phyloP scores from a whole-genome alignment of 2,888 invertebrate genomes.

The Ecliptopera silaceata region DNA sequence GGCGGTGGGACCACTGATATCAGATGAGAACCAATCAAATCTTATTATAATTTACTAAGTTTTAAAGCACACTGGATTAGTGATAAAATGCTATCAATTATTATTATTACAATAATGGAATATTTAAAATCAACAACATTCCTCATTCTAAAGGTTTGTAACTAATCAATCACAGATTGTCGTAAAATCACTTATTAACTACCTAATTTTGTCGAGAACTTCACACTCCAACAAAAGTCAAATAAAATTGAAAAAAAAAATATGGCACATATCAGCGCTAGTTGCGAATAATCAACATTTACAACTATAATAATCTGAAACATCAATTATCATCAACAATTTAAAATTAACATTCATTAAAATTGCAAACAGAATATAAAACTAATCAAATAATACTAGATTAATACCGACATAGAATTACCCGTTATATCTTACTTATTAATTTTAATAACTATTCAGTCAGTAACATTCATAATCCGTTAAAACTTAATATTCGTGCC shows the following conservation, averaged over 20 bases:
- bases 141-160: constrained; percentile 12
- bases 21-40: constrained; percentile 11
- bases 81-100: constrained; percentile 7
- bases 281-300: constrained; percentile 18
- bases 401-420: constrained; percentile 7
- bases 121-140: constrained; percentile 24
- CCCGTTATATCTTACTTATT: constrained; percentile 10
- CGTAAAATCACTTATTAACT: constrained; percentile 17
- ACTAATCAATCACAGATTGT: constrained; percentile 29
- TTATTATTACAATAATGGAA: constrained; percentile 14
- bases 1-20: too few relatives aligned
- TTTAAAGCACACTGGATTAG: constrained; percentile 2
- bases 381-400: constrained; percentile 20
- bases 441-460: background rate
- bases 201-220: constrained; percentile 20
- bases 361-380: constrained; percentile 24
- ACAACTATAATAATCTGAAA: constrained; percentile 24
- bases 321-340: constrained; percentile 30
- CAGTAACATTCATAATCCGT: constrained; percentile 35
- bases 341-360: constrained; percentile 31
- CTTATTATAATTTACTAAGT: background rate
- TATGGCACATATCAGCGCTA: constrained; percentile 24
- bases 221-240: constrained; percentile 33
- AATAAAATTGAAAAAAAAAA: constrained; percentile 16
- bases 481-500: constrained; percentile 13